Conservation (phyloP, 1,140 invertebrate species). For the Trypoxylus dichotomus region DNA sequence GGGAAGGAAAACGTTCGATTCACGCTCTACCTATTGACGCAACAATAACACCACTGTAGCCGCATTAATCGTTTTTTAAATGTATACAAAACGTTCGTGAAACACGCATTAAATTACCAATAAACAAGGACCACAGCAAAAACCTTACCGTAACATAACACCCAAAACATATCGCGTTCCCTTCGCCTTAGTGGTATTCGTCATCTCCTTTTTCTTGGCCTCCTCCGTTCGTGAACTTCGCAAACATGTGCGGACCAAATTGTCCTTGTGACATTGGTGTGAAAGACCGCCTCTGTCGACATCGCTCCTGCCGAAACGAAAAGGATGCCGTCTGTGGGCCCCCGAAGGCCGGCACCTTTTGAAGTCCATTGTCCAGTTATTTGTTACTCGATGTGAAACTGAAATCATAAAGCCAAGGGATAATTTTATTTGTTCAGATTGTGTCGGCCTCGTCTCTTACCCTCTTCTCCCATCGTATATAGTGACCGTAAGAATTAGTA, state of each 20-base stretch:
- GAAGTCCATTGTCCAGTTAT: conserved; percentile 26
- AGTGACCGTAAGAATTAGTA: not conserved
- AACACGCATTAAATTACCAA: conserved; percentile 17
- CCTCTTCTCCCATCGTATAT: not conserved
- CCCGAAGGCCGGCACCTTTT: conserved; percentile 10
- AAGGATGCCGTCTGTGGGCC: conserved; percentile 13
- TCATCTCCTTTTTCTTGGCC: not conserved
- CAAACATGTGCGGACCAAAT: conserved; percentile 28
- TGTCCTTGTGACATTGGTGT: conserved; percentile 28
- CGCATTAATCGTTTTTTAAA: conserved; percentile 13
- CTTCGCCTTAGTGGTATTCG: not conserved
- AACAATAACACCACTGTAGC: not conserved
- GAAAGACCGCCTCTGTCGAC: conserved; percentile 15
- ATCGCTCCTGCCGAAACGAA: conserved; percentile 14
- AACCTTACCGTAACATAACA: not conserved
- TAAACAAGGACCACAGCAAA: not conserved
- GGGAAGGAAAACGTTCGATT: not conserved
- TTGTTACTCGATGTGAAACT: conserved; percentile 23
- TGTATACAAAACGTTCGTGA: conserved; percentile 4
- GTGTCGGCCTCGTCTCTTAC: not conserved
- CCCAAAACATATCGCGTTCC: not conserved
- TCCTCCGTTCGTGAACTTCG: not conserved
- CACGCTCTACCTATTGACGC: not conserved
- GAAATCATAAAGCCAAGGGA: conserved; percentile 26
- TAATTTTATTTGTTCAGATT: conserved; percentile 29